Percentiles rank a stretch among this genome's conserved stretches.
phyloP scores from a whole-genome alignment of 1,140 invertebrate species.

The Atopsyche davidsoni region DNA sequence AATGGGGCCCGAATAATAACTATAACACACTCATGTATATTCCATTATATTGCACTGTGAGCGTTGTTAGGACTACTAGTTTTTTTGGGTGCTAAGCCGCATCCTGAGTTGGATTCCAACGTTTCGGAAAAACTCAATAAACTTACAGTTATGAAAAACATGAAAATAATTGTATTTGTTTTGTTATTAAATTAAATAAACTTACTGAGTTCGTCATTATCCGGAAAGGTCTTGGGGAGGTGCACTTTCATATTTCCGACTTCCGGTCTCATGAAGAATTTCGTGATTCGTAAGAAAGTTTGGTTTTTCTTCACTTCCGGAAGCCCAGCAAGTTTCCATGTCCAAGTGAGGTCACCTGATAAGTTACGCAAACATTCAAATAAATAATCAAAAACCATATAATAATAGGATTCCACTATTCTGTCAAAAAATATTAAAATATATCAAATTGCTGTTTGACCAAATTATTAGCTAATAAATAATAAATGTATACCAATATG shows the following conservation, averaged over 20 bases:
- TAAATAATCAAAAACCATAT: no score
- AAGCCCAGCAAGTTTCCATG: conserved; percentile 43
- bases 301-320: conserved; percentile 38
- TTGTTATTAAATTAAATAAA: conserved; percentile 28
- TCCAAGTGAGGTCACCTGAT: conserved; percentile 42
- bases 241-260: conserved; percentile 50
- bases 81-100: no score
- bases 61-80: no score
- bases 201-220: conserved; percentile 53
- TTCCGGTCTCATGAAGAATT: conserved; percentile 57
- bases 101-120: background rate
- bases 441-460: no score
- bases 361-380: no score
- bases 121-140: background rate
- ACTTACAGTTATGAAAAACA: background rate
- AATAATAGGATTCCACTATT: no score
- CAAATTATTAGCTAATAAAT: no score
- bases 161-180: background rate
- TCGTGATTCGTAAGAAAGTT: conserved; percentile 46
- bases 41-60: no score
- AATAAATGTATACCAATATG: no score
- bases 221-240: conserved; percentile 51
- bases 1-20: no score
- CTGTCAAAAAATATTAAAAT: no score
- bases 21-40: no score